These are phyloP conservation scores for Arbacia lixula DNA, from an alignment of 53 echinoderm and acorn worm genomes.

Conservation along the genomic window DNA sequence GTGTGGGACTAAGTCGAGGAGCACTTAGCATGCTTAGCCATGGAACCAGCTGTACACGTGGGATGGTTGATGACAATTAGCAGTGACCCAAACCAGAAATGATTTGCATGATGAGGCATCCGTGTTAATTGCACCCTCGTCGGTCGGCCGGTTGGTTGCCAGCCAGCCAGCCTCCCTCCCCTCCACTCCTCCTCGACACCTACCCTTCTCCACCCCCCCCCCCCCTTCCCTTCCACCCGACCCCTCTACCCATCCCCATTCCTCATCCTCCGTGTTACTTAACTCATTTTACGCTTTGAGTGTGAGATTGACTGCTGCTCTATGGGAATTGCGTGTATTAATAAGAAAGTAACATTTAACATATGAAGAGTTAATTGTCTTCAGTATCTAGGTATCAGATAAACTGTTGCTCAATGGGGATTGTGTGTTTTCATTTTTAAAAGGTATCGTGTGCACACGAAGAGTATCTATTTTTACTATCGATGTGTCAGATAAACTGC, in stretches of 20 bases:
- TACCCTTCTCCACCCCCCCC: neutral
- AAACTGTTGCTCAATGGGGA: too few species aligned
- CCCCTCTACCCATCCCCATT: neutral
- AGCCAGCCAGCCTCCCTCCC: neutral
- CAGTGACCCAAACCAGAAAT: constrained; percentile 17
- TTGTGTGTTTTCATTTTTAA: too few species aligned
- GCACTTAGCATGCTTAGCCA: constrained; percentile 49
- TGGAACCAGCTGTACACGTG: constrained; percentile 54
- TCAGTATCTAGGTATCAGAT: too few species aligned
- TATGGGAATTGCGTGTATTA: too few species aligned
- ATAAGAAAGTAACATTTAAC: too few species aligned
- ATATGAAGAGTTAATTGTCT: too few species aligned
- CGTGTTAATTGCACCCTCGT: neutral
- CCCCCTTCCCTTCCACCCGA: constrained; percentile 3
- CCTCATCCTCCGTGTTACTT: too few species aligned
- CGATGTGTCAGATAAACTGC: too few species aligned
- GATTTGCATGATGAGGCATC: constrained; percentile 13
- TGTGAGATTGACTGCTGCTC: too few species aligned
- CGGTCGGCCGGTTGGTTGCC: neutral
- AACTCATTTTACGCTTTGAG: too few species aligned
- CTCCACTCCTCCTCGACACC: neutral
- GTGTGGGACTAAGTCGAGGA: constrained; percentile 22
- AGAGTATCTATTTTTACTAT: too few species aligned
- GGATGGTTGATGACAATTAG: constrained; percentile 36
- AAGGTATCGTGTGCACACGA: too few species aligned